These are phyloP conservation scores for Opisthograptis luteolata DNA, from an alignment of 2,888 invertebrate genomes.

Conservation along the genomic window DNA sequence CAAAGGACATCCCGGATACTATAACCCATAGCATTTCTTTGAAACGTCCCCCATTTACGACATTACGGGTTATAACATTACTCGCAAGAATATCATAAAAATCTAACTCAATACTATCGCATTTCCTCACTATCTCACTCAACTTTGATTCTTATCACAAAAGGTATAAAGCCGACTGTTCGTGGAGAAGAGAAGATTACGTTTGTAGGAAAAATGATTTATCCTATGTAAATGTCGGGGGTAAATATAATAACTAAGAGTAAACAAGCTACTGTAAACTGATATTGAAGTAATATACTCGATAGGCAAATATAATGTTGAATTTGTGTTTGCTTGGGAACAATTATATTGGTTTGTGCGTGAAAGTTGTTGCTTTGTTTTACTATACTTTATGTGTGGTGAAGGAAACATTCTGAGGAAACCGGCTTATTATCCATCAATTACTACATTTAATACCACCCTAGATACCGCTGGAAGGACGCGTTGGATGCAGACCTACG, in stretches of 20 bases:
- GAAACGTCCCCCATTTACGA: conserved; percentile 35
- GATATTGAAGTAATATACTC: conserved; percentile 31
- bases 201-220: conserved; percentile 35
- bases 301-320: conserved; percentile 21
- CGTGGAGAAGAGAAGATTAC: background rate
- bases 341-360: background rate
- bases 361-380: background rate
- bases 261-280: conserved; percentile 37
- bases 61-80: conserved; percentile 33
- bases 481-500: no score
- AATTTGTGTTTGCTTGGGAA: conserved; percentile 12
- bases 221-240: conserved; percentile 38
- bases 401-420: no score
- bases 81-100: conserved; percentile 36
- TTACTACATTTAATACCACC: no score
- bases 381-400: no score
- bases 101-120: conserved; percentile 36
- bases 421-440: no score
- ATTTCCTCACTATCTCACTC: conserved; percentile 22
- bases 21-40: conserved; percentile 32
- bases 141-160: conserved; percentile 25
- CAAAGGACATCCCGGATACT: conserved; percentile 35
- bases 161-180: conserved; percentile 22
- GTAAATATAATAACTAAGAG: conserved; percentile 41
- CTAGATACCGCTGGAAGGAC: no score